Base-by-base conservation (phyloP, 2,888 invertebrate genomes). In the Conops quadrifasciatus region DNA sequence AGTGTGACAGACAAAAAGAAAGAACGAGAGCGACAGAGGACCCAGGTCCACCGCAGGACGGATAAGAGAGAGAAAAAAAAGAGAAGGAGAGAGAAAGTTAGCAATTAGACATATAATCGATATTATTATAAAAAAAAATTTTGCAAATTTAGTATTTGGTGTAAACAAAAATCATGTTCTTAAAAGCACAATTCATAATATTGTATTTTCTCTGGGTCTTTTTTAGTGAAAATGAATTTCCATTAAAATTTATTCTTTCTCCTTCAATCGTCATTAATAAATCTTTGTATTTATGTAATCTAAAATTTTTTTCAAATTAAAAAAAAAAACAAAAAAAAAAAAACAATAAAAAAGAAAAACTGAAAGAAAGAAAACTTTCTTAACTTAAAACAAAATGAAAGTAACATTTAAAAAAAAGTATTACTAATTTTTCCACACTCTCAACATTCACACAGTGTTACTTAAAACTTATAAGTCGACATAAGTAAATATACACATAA, bases 141-240 rank as follows among this genome's bases (percentile, higher is more conserved):
- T 5, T n/a, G 13, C n/a, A 2, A 21, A 2, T 58, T 58, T 15
- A 13, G 5, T 58, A 26, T 58, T 58, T 28, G 9, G 3, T 58
- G 21, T 24, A 26, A 58, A 28, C 15, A 26, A 13, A 58, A 58
- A 58, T 51, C n/a, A 71, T 75, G 79, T 82, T 80, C 84, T 83
- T 83, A 80, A 82, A 83, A 83, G 82, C 82, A 83, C 83, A 83
- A 83, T 83, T 83, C 84, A 84, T 66, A 74, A 71, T 47, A 75
- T 71, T 69, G 63, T 36, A 36, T 36, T 36, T 36, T 36, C 36
- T 36, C 5, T 36, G 9, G 9, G 9, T 7, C 36, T 53, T 71
- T 71, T 63, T 47, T 67, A 30, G 47, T 60, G 69, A 51, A 73
- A 67, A 72, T 58, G 51, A 43, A 15, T 47, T 70, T 62, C 30